Base-by-base conservation (phyloP, 2,888 invertebrate species). In the Ferrisia virgata region DNA sequence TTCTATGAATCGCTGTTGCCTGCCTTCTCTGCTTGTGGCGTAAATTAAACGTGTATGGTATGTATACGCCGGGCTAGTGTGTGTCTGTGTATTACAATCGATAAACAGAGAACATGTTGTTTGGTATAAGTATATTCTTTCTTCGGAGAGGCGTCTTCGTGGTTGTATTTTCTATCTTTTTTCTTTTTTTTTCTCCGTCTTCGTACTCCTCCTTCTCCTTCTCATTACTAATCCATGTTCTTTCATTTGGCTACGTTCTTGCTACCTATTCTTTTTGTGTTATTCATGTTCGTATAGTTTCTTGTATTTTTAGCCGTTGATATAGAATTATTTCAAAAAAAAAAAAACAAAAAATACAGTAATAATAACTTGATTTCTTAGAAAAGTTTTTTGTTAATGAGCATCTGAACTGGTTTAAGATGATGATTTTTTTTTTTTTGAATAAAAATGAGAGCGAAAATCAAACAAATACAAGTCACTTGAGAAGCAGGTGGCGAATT, bases 21-120 rank as follows among this genome's bases (percentile, higher is more conserved):
- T 53, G 53, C 28, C 64, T 64, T 64, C 64, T 64, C 64, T 28
- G 64, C 64, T 64, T 64, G 64, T 64, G 64, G 64, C 64, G 64
- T 64, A 64, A 64, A 64, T 64, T 64, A 64, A 64, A 64, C 64
- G 28, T 64, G 64, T 64, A 64, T 31, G 8, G n/a, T n/a, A n/a
- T n/a, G n/a, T n/a, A n/a, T n/a, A 15, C 2, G 64, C 28, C 13
- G 22, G 22, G n/a, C 64, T n/a, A n/a, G n/a, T n/a, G 64, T 64
- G 64, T 64, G 64, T 22, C 8, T 28, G 64, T 28, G 25, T 28
- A 2, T 15, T 28, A 64, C 64, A 64, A 64, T 64, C 64, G 64
- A 64, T 64, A 64, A 64, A 64, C 64, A 64, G 64, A 64, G 64
- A 64, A 64, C 64, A 64, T 64, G 64, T 64, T 64, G 64, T 64